phyloP scores from a whole-genome alignment of 2,888 invertebrate genomes.

The Leptopilina drosophilae region DNA sequence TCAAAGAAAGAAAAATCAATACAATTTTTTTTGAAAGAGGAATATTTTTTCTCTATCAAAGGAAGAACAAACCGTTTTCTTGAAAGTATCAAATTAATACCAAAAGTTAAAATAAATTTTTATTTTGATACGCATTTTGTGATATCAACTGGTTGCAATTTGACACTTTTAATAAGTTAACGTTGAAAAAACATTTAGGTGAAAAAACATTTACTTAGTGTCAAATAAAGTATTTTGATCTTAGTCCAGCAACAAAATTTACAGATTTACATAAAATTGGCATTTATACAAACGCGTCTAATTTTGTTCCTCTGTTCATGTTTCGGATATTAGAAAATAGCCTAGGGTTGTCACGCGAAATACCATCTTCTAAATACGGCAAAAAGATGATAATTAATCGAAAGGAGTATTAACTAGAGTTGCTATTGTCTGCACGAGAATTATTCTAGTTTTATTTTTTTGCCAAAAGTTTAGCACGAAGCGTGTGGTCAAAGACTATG shows the following conservation, averaged over 20 bases:
- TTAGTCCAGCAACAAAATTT: not conserved
- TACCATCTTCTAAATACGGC: constrained; percentile 25
- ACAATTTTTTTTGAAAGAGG: too few species aligned
- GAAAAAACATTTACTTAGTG: not conserved
- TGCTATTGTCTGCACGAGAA: constrained; percentile 48
- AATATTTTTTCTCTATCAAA: too few species aligned
- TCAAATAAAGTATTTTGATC: not conserved
- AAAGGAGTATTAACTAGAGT: constrained; percentile 53
- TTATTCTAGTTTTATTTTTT: constrained; percentile 2
- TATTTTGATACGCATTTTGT: too few species aligned
- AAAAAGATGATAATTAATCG: constrained; percentile 64
- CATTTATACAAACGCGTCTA: constrained; percentile 7
- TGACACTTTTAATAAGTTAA: too few species aligned
- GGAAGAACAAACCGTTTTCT: too few species aligned
- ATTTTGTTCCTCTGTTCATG: constrained; percentile 36
- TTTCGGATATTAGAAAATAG: constrained; percentile 66
- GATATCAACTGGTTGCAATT: too few species aligned
- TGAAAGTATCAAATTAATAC: too few species aligned
- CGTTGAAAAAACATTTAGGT: too few species aligned
- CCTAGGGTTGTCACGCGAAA: constrained; percentile 65
- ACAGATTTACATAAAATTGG: constrained; percentile 43
- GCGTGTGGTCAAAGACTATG: constrained; percentile 40
- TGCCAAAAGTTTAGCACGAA: constrained; percentile 47
- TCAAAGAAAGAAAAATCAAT: too few species aligned
- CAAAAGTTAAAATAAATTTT: too few species aligned